Conservation (phyloP, 2,888 invertebrate genomes). For the Charanyca ferruginea region DNA sequence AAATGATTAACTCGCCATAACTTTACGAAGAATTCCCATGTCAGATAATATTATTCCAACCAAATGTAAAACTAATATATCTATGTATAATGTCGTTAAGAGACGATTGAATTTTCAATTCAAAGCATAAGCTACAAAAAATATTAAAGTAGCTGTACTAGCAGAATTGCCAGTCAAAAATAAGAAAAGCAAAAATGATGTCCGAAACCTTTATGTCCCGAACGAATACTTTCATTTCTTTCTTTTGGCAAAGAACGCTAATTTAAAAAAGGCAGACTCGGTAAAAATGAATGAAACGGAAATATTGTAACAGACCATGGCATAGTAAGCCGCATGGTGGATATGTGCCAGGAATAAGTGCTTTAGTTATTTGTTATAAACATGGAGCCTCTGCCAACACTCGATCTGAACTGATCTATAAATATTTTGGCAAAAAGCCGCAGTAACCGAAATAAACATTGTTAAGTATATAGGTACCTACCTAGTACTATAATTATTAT, state of each 20-base stretch:
- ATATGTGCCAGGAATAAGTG: constrained; percentile 73
- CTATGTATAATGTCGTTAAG: neutral
- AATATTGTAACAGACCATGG: constrained; percentile 65
- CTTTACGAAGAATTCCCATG: constrained; percentile 1
- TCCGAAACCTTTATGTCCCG: constrained; percentile 39
- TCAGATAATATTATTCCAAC: no score
- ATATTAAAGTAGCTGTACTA: constrained; percentile 25
- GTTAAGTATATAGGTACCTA: constrained; percentile 53
- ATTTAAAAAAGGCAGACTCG: constrained; percentile 37
- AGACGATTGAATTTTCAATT: constrained; percentile 23
- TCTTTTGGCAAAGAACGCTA: constrained; percentile 52
- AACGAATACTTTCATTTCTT: constrained; percentile 53
- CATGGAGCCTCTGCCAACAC: constrained; percentile 73
- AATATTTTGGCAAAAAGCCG: constrained; percentile 63
- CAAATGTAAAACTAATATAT: constrained; percentile 8
- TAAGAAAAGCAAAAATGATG: constrained; percentile 20
- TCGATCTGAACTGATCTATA: constrained; percentile 63
- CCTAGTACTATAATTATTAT: constrained; percentile 4
- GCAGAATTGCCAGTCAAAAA: constrained; percentile 13
- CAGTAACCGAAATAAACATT: constrained; percentile 69
- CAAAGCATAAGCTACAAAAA: constrained; percentile 18
- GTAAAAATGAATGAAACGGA: constrained; percentile 67
- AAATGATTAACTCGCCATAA: neutral
- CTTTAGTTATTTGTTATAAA: constrained; percentile 70
- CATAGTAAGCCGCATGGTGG: constrained; percentile 72